A percentile compares a stretch with the other conserved stretches of the same genome.
Evolutionary conservation across 2,797 vertebrate species (phyloP).

Genomic region (Arctocebus calabarensis): DNA sequence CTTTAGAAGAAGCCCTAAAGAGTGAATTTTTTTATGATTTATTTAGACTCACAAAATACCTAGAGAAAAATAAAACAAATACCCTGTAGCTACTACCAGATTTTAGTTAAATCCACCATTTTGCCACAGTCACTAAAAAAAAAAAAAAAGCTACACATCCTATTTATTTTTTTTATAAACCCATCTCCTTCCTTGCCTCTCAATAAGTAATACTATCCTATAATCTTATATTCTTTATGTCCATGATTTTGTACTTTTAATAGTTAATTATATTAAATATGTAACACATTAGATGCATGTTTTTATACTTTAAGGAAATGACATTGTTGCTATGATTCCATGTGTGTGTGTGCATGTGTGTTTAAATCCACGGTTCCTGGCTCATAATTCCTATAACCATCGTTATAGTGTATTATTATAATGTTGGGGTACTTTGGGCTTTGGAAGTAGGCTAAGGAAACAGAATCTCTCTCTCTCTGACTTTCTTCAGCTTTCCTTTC

Average conservation of each 20-base stretch:
- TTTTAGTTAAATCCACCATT: slow-evolving; percentile 47
- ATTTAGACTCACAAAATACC: slow-evolving; percentile 6
- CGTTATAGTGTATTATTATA: too few species aligned
- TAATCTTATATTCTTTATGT: not conserved
- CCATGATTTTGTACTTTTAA: slow-evolving; percentile 21
- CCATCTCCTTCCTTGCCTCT: not conserved
- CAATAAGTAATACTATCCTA: not conserved
- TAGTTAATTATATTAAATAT: slow-evolving; percentile 23
- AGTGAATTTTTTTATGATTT: not conserved
- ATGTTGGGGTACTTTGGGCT: too few species aligned
- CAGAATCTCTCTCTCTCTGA: too few species aligned
- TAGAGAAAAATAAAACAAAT: slow-evolving; percentile 43
- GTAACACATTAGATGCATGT: not conserved
- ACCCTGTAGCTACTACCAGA: not conserved
- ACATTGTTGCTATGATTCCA: too few species aligned
- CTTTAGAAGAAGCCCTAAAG: not conserved
- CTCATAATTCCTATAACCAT: too few species aligned
- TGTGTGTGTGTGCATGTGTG: too few species aligned
- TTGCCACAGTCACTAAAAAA: not conserved
- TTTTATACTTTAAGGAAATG: not conserved
- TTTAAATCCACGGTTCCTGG: too few species aligned
- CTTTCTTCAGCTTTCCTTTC: too few species aligned
- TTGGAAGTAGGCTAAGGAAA: too few species aligned
- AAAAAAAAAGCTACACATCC: not conserved
- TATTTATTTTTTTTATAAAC: not conserved